Conservation (phyloP, 1,140 invertebrate species). For the Kradibia gibbosae region DNA sequence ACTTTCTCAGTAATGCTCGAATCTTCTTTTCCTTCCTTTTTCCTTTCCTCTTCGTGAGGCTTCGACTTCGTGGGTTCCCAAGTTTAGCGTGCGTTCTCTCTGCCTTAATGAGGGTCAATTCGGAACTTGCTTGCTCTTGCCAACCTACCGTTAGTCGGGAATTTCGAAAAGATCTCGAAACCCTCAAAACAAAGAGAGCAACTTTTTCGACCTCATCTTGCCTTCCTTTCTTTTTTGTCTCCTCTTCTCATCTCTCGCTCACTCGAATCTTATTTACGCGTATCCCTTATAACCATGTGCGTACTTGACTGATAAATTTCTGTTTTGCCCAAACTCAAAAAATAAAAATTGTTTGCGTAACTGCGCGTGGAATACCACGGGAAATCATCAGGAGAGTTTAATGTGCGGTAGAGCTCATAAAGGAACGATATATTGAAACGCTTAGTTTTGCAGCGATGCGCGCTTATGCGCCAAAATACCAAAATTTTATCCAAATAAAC, state of each 20-base stretch:
- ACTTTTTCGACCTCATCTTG: slow-evolving; percentile 10
- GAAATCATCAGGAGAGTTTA: neutral
- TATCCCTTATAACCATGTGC: neutral
- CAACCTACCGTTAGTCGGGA: slow-evolving; percentile 14
- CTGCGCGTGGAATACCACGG: neutral
- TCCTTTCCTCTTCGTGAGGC: slow-evolving; percentile 34
- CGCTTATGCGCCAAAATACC: neutral
- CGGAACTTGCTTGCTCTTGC: neutral
- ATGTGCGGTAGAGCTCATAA: neutral
- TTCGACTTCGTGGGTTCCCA: neutral
- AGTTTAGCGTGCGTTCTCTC: slow-evolving; percentile 1
- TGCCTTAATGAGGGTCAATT: slow-evolving; percentile 48
- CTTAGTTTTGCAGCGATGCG: slow-evolving; percentile 6
- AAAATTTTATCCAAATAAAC: neutral
- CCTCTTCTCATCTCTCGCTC: neutral
- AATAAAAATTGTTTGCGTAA: neutral
- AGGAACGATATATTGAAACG: neutral
- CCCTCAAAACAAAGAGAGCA: slow-evolving; percentile 26
- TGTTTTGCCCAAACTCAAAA: neutral
- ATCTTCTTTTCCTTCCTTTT: neutral
- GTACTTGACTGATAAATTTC: neutral
- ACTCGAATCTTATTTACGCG: neutral
- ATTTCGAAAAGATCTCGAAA: slow-evolving; percentile 28
- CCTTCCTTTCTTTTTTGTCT: neutral
- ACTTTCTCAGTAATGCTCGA: neutral